Evolutionary conservation across 2,113 vertebrate genomes (phyloP).

Genomic region (Gallinago undulata): DNA sequence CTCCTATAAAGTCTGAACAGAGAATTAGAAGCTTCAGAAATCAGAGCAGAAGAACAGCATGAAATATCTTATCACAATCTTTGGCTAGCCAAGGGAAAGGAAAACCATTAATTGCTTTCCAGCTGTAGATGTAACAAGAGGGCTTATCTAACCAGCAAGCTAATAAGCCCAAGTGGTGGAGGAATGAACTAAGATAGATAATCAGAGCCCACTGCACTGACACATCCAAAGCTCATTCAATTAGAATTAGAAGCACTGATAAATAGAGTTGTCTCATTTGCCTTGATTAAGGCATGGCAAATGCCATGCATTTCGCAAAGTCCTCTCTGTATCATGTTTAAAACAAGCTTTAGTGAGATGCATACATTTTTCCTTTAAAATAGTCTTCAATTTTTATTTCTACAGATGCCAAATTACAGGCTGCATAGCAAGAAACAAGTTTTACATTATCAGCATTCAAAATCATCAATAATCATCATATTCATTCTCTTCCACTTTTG

Average conservation of each 20-base stretch:
- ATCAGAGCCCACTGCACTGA: neutral
- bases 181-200: neutral
- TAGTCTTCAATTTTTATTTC: neutral
- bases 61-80: neutral
- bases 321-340: neutral
- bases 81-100: neutral
- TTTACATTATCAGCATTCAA: neutral
- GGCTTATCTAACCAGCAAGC: neutral
- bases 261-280: neutral
- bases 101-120: neutral
- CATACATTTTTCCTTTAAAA: neutral
- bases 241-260: neutral
- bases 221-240: neutral
- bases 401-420: neutral
- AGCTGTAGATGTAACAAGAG: neutral
- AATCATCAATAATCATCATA: neutral
- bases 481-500: neutral
- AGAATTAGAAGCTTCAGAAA: neutral
- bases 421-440: neutral
- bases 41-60: neutral
- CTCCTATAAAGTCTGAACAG: neutral
- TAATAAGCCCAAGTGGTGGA: neutral
- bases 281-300: neutral
- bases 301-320: neutral
- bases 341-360: neutral